A percentile compares a stretch with the other conserved stretches of the same genome.
phyloP scores from a whole-genome alignment of 1,140 invertebrate genomes.

The Ostrea edulis region DNA sequence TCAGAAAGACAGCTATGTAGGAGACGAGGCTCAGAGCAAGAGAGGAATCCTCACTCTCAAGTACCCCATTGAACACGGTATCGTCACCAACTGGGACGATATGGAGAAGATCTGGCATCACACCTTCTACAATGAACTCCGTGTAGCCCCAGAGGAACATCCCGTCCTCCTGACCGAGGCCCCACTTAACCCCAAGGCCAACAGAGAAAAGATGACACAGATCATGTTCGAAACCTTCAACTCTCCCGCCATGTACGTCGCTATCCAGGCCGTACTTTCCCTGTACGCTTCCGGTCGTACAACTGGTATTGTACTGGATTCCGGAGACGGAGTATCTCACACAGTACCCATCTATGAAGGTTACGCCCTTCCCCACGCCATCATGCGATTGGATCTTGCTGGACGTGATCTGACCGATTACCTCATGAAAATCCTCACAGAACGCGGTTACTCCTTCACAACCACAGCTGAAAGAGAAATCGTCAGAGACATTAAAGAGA shows the following conservation, averaged over 20 bases:
- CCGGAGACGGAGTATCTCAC: constrained; percentile 92
- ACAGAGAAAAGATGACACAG: constrained; percentile 92
- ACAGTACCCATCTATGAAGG: constrained; percentile 93
- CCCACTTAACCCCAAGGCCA: constrained; percentile 74
- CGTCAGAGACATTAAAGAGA: constrained; percentile 6
- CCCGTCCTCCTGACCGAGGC: constrained; percentile 85
- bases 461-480: constrained; percentile 84
- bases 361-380: constrained; percentile 87
- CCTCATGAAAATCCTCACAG: constrained; percentile 95
- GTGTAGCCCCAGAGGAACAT: constrained; percentile 95
- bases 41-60: constrained; percentile 80
- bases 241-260: constrained; percentile 75
- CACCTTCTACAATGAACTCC: constrained; percentile 87
- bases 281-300: constrained; percentile 85
- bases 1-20: constrained; percentile 80
- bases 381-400: constrained; percentile 92
- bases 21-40: constrained; percentile 85
- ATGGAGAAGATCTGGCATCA: constrained; percentile 96
- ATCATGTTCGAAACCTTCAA: constrained; percentile 85
- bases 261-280: constrained; percentile 86
- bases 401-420: constrained; percentile 97
- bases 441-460: constrained; percentile 97
- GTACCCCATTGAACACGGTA: constrained; percentile 81
- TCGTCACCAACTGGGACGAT: constrained; percentile 82
- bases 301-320: constrained; percentile 93